A percentile compares a stretch with the other conserved stretches of the same genome.
These are phyloP conservation scores for Ophiothrix spiculata DNA, from an alignment of 35 echinoderm and acorn worm species.

Conservation along the genomic window DNA sequence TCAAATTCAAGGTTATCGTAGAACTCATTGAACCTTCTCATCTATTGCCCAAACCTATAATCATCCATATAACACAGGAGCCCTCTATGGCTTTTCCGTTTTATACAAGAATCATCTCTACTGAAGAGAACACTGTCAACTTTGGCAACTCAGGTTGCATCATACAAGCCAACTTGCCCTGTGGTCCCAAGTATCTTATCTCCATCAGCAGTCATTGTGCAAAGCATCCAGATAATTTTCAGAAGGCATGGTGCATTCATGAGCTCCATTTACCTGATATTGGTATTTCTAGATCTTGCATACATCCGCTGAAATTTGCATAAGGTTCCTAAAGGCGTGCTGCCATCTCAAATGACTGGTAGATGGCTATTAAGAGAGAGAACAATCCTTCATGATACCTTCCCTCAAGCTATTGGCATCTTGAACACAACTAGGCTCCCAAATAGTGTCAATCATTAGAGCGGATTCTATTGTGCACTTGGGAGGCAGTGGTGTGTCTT, in stretches of 20 bases:
- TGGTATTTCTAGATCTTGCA: not conserved
- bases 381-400: not conserved
- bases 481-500: too few relatives aligned
- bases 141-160: not conserved
- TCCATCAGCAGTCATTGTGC: not conserved
- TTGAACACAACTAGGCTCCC: not conserved
- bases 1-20: too few relatives aligned
- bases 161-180: not conserved
- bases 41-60: too few relatives aligned
- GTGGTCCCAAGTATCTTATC: not conserved
- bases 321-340: not conserved
- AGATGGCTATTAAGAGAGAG: constrained; percentile 1
- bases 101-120: not conserved
- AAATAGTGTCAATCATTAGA: constrained; percentile 14
- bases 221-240: not conserved
- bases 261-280: constrained; percentile 6
- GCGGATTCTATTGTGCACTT: too few relatives aligned
- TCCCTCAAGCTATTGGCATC: not conserved
- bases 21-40: too few relatives aligned
- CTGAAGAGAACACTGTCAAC: not conserved
- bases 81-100: too few relatives aligned
- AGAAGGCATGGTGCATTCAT: constrained; percentile 7
- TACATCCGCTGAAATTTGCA: constrained; percentile 4
- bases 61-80: too few relatives aligned
- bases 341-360: constrained; percentile 2